These are phyloP conservation scores for Eupithecia abbreviata DNA, from an alignment of 2,888 invertebrate genomes.

Conservation along the genomic window DNA sequence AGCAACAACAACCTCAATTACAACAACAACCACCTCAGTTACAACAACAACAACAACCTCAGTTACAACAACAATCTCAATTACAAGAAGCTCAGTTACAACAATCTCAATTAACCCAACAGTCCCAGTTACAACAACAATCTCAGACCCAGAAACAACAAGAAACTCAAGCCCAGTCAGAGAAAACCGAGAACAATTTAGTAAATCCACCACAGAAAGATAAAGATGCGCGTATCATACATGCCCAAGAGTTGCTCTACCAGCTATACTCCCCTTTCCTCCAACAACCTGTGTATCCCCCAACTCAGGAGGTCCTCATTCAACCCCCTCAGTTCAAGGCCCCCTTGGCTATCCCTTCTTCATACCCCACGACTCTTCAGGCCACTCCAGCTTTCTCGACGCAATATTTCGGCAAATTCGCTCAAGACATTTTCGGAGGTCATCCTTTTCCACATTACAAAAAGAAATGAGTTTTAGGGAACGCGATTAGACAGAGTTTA, in stretches of 20 bases:
- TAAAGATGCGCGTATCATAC: slow-evolving; percentile 20
- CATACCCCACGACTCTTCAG: slow-evolving; percentile 25
- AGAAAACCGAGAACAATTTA: slow-evolving; percentile 9
- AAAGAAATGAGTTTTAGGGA: slow-evolving; percentile 21
- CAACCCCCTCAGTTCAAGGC: slow-evolving; percentile 35
- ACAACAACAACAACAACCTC: slow-evolving; percentile 22
- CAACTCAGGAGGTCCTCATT: slow-evolving; percentile 35
- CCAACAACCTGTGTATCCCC: slow-evolving; percentile 22
- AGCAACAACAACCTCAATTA: slow-evolving; percentile 17
- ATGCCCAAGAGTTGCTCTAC: slow-evolving; percentile 23
- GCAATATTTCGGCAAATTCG: slow-evolving; percentile 37
- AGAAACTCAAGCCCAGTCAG: not conserved
- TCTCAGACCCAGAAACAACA: not conserved
- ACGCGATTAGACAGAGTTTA: not conserved
- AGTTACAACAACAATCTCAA: slow-evolving; percentile 22
- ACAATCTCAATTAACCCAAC: slow-evolving; percentile 9
- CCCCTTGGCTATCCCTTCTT: slow-evolving; percentile 58
- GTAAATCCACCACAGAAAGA: slow-evolving; percentile 11
- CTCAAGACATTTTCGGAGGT: slow-evolving; percentile 28
- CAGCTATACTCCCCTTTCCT: slow-evolving; percentile 24
- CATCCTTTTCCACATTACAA: slow-evolving; percentile 18
- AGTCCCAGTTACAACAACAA: slow-evolving; percentile 23
- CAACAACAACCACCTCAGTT: slow-evolving; percentile 17
- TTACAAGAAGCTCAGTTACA: slow-evolving; percentile 1
- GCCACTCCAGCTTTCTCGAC: slow-evolving; percentile 20